Conservation (phyloP, 2,888 invertebrate species). For the Gortyna flavago region DNA sequence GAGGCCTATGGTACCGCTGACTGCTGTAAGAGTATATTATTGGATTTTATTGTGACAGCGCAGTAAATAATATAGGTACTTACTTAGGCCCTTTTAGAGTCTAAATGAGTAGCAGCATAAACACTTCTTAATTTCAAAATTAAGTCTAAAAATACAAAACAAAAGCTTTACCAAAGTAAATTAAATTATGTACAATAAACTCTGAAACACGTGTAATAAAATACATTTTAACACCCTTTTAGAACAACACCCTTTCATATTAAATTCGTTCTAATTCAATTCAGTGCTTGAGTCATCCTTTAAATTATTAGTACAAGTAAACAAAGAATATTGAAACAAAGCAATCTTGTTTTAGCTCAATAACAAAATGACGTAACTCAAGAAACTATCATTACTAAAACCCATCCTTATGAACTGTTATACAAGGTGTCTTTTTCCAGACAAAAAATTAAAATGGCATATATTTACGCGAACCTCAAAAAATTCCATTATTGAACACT, state of each 20-base stretch:
- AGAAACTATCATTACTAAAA: neutral
- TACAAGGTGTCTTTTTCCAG: neutral
- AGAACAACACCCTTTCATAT: constrained; percentile 26
- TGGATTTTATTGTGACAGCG: neutral
- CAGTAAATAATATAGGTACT: neutral
- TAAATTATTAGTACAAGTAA: constrained; percentile 17
- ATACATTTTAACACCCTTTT: constrained; percentile 27
- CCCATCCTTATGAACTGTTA: neutral
- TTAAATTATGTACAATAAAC: constrained; percentile 35
- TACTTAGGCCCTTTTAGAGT: neutral
- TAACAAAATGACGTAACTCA: neutral
- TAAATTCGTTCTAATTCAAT: constrained; percentile 38
- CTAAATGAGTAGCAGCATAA: neutral
- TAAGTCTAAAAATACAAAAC: constrained; percentile 15
- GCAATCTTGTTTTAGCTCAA: neutral
- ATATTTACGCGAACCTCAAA: too few species aligned
- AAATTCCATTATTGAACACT: too few species aligned
- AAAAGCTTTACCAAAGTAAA: constrained; percentile 7
- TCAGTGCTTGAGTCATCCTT: constrained; percentile 27
- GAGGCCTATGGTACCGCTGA: too few species aligned
- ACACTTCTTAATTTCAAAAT: neutral
- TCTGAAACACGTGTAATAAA: constrained; percentile 26
- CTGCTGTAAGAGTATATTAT: neutral
- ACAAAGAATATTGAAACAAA: constrained; percentile 42
- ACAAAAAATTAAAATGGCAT: neutral